A percentile compares a stretch with the other conserved stretches of the same genome.
These are phyloP conservation scores for Hyla sarda DNA, from an alignment of 2,113 vertebrate genomes.

Conservation along the genomic window DNA sequence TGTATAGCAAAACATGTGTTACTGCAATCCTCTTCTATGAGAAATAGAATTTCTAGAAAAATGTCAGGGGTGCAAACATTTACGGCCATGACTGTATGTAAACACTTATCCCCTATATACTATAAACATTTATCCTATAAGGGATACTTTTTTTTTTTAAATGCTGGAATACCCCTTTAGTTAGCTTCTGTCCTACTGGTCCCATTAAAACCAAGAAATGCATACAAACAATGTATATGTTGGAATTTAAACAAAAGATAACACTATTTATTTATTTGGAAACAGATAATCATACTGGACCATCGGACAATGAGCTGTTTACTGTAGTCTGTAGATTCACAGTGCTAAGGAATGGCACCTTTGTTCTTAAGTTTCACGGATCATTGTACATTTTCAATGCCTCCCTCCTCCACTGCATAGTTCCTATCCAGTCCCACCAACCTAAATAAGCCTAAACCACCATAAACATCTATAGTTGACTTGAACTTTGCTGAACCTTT, in stretches of 20 bases:
- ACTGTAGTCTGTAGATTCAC: too few species aligned
- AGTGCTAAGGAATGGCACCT: slow-evolving; percentile 7
- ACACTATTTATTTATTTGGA: background rate
- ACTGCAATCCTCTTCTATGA: too few species aligned
- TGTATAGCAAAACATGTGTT: too few species aligned
- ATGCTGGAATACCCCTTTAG: too few species aligned
- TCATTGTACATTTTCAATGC: background rate
- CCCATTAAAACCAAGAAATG: background rate
- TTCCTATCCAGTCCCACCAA: background rate
- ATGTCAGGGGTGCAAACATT: too few species aligned
- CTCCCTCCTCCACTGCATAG: background rate
- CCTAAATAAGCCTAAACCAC: background rate
- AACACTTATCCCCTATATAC: too few species aligned
- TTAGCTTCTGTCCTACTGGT: too few species aligned
- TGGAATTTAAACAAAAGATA: background rate
- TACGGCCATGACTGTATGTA: too few species aligned
- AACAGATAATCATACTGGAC: background rate
- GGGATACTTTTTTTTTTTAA: too few species aligned
- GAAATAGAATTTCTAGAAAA: too few species aligned
- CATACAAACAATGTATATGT: background rate
- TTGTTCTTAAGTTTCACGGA: background rate
- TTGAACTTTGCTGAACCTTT: slow-evolving; percentile 1
- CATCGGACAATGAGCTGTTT: background rate
- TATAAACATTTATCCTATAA: too few species aligned
- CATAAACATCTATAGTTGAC: background rate